Evolutionary conservation across 2,797 vertebrate species (phyloP).

Genomic region (Garrulus glandarius): DNA sequence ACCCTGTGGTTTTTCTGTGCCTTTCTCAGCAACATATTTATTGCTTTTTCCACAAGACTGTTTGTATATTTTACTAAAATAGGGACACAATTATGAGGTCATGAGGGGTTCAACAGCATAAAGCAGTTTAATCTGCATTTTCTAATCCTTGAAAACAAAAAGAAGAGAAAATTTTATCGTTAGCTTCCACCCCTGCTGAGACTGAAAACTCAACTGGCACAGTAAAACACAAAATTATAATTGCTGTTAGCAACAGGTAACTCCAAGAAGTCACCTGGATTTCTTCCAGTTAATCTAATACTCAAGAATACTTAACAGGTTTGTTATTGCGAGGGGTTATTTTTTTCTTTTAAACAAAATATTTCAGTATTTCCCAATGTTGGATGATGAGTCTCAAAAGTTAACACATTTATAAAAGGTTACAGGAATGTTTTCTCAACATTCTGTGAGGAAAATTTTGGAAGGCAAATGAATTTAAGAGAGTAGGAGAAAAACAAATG

Average conservation of each 20-base stretch:
- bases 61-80: background rate
- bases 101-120: background rate
- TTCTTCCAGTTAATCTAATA: background rate
- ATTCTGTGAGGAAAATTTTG: background rate
- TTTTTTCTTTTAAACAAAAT: background rate
- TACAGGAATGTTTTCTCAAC: background rate
- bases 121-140: background rate
- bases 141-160: background rate
- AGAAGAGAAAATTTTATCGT: background rate
- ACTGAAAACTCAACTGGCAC: background rate
- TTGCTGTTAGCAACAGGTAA: background rate
- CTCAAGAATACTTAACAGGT: background rate
- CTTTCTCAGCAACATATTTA: background rate
- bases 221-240: background rate
- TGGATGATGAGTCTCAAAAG: background rate
- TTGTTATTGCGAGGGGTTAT: accelerated
- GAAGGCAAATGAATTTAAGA: background rate
- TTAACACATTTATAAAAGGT: background rate
- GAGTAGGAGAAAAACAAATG: background rate
- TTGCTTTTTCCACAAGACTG: background rate
- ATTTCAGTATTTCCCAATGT: background rate
- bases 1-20: background rate
- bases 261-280: background rate
- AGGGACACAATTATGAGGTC: background rate
- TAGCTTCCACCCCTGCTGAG: background rate